Evolutionary conservation across 2,113 vertebrate species (phyloP).

Genomic region (Maccullochella peelii): DNA sequence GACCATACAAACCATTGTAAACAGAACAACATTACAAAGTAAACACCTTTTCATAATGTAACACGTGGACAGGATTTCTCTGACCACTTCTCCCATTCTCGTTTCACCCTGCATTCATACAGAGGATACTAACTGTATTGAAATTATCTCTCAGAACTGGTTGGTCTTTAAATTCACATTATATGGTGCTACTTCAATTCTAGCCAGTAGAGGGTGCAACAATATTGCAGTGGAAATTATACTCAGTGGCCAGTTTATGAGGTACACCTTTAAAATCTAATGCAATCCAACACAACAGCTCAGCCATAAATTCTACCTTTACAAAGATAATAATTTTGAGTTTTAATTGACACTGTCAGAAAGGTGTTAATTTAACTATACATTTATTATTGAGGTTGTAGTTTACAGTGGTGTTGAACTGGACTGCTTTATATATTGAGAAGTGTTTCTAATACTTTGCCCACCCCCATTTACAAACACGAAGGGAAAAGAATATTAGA

Average conservation of each 20-base stretch:
- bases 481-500: not conserved
- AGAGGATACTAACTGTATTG: not conserved
- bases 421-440: not conserved
- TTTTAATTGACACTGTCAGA: not conserved
- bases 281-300: not conserved
- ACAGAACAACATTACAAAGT: not conserved
- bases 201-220: conserved; percentile 68
- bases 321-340: not conserved
- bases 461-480: not conserved
- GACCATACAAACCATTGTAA: not conserved
- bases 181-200: conserved; percentile 8
- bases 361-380: not conserved
- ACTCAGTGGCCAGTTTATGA: not conserved
- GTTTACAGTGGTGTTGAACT: not conserved
- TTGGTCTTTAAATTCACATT: conserved; percentile 4
- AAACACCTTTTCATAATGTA: not conserved
- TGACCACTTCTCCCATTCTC: fast-evolving
- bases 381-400: not conserved
- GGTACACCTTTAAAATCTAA: not conserved
- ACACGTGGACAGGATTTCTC: not conserved
- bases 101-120: not conserved
- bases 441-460: not conserved
- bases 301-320: not conserved
- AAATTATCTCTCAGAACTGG: not conserved
- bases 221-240: conserved; percentile 31